These are phyloP conservation scores for Apotomis capreana DNA, from an alignment of 2,888 invertebrate species.

Conservation along the genomic window DNA sequence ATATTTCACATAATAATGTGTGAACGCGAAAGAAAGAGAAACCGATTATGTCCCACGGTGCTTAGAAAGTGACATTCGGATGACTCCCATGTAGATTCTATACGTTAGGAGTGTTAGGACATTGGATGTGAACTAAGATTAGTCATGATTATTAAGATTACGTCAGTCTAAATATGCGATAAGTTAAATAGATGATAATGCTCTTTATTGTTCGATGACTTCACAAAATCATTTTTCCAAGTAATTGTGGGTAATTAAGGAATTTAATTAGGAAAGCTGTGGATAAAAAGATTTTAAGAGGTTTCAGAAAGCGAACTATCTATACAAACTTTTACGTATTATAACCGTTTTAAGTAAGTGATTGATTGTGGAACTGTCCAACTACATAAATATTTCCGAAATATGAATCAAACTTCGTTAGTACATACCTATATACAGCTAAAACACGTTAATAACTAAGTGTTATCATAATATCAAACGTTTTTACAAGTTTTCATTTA, in stretches of 20 bases:
- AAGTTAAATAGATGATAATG: not conserved
- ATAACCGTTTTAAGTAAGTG: too few species aligned
- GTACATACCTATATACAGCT: too few species aligned
- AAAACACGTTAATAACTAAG: too few species aligned
- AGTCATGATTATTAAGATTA: conserved; percentile 3
- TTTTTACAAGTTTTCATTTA: too few species aligned
- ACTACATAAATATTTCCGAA: too few species aligned
- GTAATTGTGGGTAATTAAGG: not conserved
- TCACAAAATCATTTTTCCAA: not conserved
- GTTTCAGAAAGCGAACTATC: too few species aligned
- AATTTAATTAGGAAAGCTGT: not conserved
- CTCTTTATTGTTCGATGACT: conserved; percentile 1
- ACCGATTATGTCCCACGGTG: conserved; percentile 36
- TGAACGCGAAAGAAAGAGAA: conserved; percentile 36
- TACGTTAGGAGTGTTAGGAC: conserved; percentile 2
- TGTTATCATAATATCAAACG: too few species aligned
- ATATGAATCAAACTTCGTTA: too few species aligned
- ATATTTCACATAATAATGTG: conserved; percentile 39
- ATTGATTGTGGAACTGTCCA: too few species aligned
- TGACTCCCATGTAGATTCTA: conserved; percentile 26
- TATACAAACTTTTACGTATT: too few species aligned
- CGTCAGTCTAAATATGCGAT: conserved; percentile 1
- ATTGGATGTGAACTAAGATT: conserved; percentile 24
- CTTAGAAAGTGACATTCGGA: conserved; percentile 39
- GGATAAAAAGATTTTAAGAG: not conserved